Evolutionary conservation across 1,140 invertebrate genomes (phyloP), one percentile per base, ranked within the genome.

Genomic region (Babylonia areolata): DNA sequence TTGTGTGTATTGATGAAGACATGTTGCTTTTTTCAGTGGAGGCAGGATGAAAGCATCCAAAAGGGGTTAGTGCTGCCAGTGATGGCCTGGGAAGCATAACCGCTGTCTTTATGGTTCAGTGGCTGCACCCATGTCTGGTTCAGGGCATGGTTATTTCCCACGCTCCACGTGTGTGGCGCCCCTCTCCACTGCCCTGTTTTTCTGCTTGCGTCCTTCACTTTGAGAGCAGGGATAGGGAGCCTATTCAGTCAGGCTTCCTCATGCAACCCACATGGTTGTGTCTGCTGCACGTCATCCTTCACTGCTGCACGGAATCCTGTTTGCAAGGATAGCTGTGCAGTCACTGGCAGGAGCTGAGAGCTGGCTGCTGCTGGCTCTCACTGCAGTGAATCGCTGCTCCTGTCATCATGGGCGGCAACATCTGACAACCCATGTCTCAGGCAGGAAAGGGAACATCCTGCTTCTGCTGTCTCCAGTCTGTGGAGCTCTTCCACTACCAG

Each of bases 11-110:
- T 80, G 78, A 80, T 58, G 78, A 69, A 69, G 69, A 42, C 35
- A 84, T 73, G 40, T 84, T 84, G 82, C 69, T 83, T 73, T 84
- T 84, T 84, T 40, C 82, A 84, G 82, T 84, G 71, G 54, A 84
- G 82, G 58, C 64, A 39, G 69, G 82, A 75, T 84, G 82, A 84
- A 84, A 84, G 37, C 82, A 84, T 84, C 82, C 82, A 73, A 73
- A 69, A 35, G 82, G 69, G 82, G 82, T 84, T 84, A 46, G 64
- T 84, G 69, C 64, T 77, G 75, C 35, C 75, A 77, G 75, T 31
- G 75, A 35, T 77, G 12, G 35, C 37, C 75, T 77, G 35, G 33
- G 75, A 77, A 77, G 37, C 75, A 40, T 77, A 40, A 77, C 71
- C 71, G 20, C 71, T 73, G 71, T 35, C 71, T 35, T 73, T 20